A percentile compares a stretch with the other conserved stretches of the same genome.
phyloP scores from a whole-genome alignment of 2,888 invertebrate species.

The Lithosia quadra region DNA sequence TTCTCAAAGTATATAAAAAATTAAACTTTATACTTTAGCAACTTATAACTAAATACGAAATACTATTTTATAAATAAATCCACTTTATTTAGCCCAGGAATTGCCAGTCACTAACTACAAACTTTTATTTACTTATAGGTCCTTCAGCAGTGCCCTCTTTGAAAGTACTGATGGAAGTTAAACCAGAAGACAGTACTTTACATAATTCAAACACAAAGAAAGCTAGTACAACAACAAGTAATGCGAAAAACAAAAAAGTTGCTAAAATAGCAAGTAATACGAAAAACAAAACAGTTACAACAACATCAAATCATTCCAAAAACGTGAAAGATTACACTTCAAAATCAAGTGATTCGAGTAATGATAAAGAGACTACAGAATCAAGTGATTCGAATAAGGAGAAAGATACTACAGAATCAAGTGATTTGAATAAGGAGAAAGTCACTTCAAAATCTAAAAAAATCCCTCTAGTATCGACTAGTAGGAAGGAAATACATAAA shows the following conservation, averaged over 20 bases:
- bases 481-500: constrained; percentile 18
- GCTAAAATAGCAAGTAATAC: neutral
- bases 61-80: neutral
- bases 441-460: neutral
- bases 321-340: neutral
- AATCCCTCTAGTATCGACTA: neutral
- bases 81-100: neutral
- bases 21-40: no score
- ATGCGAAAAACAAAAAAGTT: neutral
- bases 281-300: neutral
- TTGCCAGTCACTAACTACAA: neutral
- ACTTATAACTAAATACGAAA: no score
- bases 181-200: neutral
- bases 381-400: no score
- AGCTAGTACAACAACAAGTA: neutral
- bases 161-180: neutral
- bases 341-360: neutral
- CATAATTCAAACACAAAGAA: neutral
- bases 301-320: neutral
- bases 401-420: no score
- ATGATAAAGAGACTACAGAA: no score
- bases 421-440: neutral
- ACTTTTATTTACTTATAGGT: constrained; percentile 11
- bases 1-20: no score
- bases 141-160: neutral